phyloP scores from a whole-genome alignment of 2,113 vertebrate genomes.

The Speoplatyrhinus poulsoni region DNA sequence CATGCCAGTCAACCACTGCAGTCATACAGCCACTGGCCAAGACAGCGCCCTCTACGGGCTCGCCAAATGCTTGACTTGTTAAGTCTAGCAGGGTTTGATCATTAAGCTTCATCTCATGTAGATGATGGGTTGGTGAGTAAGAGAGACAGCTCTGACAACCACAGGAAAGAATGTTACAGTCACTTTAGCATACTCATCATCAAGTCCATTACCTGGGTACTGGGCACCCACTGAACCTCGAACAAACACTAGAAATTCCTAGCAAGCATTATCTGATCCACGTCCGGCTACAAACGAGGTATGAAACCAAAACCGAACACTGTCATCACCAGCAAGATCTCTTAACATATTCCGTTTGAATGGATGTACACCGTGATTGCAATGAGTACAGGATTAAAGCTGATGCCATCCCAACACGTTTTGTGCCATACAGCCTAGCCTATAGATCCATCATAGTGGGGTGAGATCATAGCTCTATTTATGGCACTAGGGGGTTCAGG shows the following conservation, averaged over 20 bases:
- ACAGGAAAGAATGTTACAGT: too few species aligned
- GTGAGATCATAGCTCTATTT: constrained; percentile 62
- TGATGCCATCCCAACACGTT: constrained; percentile 54
- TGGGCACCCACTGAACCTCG: too few species aligned
- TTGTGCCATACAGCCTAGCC: constrained; percentile 54
- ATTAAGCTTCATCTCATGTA: constrained; percentile 6
- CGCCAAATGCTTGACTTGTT: constrained; percentile 41
- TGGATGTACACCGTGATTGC: not conserved
- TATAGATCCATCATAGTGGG: constrained; percentile 37
- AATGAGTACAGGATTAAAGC: constrained; percentile 13
- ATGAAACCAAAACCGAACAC: too few species aligned
- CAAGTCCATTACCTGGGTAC: too few species aligned
- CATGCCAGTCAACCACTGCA: constrained; percentile 22
- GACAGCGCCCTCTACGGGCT: constrained; percentile 22
- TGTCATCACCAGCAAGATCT: too few species aligned
- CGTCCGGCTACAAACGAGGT: too few species aligned
- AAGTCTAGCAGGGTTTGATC: constrained; percentile 30
- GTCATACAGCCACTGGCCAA: constrained; percentile 26
- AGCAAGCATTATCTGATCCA: too few species aligned
- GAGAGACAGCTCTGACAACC: too few species aligned
- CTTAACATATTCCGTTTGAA: not conserved
- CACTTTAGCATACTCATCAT: too few species aligned
- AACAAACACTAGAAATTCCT: too few species aligned
- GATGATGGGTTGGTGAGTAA: too few species aligned
- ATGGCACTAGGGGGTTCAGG: constrained; percentile 29